phyloP scores from a whole-genome alignment of 1,140 invertebrate species.

The Delia radicum region DNA sequence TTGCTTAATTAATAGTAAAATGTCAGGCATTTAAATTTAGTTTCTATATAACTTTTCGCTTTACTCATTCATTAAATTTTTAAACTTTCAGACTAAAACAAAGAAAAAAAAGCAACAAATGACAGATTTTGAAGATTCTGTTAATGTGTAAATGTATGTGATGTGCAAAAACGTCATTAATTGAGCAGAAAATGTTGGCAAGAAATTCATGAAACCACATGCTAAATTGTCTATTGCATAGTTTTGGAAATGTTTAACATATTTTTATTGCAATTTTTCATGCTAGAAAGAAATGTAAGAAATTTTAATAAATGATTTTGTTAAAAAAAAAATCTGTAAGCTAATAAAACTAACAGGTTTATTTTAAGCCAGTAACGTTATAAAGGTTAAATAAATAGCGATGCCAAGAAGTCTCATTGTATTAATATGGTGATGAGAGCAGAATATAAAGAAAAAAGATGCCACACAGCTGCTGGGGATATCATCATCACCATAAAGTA shows the following conservation, averaged over 20 bases:
- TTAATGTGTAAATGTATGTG: not conserved
- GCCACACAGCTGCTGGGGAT: not conserved
- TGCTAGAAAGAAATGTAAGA: not conserved
- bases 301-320: slow-evolving; percentile 17
- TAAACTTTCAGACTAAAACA: not conserved
- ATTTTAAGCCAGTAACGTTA: not conserved
- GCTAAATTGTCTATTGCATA: not conserved
- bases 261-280: slow-evolving; percentile 16
- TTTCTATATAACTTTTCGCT: not conserved
- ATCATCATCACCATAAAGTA: not conserved
- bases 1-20: not conserved
- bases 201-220: not conserved
- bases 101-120: too few species aligned
- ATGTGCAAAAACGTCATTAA: not conserved
- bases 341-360: not conserved
- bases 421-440: not conserved
- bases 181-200: not conserved
- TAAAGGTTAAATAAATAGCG: not conserved
- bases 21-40: not conserved
- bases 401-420: not conserved
- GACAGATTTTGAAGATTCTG: not conserved
- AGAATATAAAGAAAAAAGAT: not conserved
- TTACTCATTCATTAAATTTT: not conserved
- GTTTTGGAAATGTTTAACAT: slow-evolving; percentile 3
- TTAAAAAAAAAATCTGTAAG: not conserved